Conservation (phyloP, 30 jellyfish, hydroid and myxozoan species). For the Aurelia aurita complex sp. Pacific region DNA sequence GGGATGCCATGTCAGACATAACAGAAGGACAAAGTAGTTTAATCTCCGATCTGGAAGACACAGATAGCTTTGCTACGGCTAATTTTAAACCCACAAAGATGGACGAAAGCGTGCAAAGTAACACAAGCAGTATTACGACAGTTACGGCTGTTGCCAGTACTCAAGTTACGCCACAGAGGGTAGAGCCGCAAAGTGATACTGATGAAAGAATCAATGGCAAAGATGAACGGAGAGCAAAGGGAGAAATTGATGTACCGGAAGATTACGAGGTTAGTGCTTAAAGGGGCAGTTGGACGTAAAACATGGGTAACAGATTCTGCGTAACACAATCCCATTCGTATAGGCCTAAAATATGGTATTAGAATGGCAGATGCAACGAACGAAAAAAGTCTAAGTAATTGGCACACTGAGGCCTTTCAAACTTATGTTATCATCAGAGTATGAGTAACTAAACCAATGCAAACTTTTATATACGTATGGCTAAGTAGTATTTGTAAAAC, state of each 20-base stretch:
- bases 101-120: conserved; percentile 5
- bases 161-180: not conserved
- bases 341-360: too few relatives aligned
- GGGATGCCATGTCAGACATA: conserved; percentile 88
- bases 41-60: conserved; percentile 48
- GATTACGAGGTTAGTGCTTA: not conserved
- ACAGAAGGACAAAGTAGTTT: conserved; percentile 58
- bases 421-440: too few relatives aligned
- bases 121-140: conserved; percentile 30
- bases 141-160: conserved; percentile 25
- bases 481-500: too few relatives aligned
- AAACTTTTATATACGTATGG: too few relatives aligned
- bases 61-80: conserved; percentile 68
- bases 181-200: not conserved
- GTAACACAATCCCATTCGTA: too few relatives aligned
- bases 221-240: not conserved
- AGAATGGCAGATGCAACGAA: too few relatives aligned
- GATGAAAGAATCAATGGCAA: conserved; percentile 15
- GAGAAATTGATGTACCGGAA: not conserved
- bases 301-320: too few relatives aligned
- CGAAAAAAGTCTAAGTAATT: too few relatives aligned
- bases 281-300: too few relatives aligned
- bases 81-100: conserved; percentile 2
- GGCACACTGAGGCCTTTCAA: too few relatives aligned
- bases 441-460: too few relatives aligned